Evolutionary conservation across 1,140 invertebrate genomes (phyloP).

Genomic region (Drosophila equinoxialis): DNA sequence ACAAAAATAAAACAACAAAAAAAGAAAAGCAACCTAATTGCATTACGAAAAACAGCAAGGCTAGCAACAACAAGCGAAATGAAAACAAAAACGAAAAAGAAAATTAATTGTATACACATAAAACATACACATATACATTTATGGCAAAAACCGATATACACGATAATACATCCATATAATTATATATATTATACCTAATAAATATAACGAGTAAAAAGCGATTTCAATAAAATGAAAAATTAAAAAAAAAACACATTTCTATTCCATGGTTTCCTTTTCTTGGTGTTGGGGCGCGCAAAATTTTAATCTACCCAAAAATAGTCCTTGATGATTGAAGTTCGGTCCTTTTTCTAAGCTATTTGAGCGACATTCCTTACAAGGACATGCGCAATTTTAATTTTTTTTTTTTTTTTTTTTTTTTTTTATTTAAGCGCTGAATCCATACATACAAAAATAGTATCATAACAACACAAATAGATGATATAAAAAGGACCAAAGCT

Average conservation of each 20-base stretch:
- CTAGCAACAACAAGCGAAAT: slow-evolving; percentile 1
- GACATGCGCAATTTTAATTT: too few species aligned
- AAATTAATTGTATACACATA: slow-evolving; percentile 65
- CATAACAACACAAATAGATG: too few species aligned
- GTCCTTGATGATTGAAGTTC: neutral
- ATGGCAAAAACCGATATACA: slow-evolving; percentile 74
- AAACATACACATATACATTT: slow-evolving; percentile 57
- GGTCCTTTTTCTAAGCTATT: too few species aligned
- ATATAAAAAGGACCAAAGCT: too few species aligned
- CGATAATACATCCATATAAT: slow-evolving; percentile 70
- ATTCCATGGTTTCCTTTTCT: too few species aligned
- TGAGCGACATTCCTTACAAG: too few species aligned
- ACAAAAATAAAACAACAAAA: slow-evolving; percentile 14
- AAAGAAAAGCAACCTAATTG: slow-evolving; percentile 34
- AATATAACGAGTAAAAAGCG: slow-evolving; percentile 79
- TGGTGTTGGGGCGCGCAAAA: too few species aligned
- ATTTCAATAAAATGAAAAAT: slow-evolving; percentile 79
- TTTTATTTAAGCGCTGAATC: too few species aligned
- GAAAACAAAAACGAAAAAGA: slow-evolving; percentile 28
- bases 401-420: too few species aligned
- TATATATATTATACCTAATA: slow-evolving; percentile 78
- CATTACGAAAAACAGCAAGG: slow-evolving; percentile 49
- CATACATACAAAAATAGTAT: too few species aligned
- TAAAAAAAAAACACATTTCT: slow-evolving; percentile 35
- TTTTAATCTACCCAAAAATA: neutral